Evolutionary conservation across 2,888 invertebrate genomes (phyloP), one percentile per base, ranked within the genome.

Genomic region (Cyaniris semiargus): DNA sequence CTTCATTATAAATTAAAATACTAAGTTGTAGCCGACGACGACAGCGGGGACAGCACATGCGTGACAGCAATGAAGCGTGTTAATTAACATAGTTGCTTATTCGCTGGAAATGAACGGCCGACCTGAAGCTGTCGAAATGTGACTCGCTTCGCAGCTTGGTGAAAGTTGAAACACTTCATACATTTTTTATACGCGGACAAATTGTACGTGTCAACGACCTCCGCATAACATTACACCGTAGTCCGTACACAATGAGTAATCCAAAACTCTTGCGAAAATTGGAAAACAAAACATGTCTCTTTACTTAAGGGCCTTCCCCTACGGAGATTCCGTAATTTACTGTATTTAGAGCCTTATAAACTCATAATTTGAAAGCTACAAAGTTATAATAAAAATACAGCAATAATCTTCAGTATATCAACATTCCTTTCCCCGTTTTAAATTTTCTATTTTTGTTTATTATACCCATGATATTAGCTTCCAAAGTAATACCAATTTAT

Each of bases 151-250:
- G 53, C 74, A 82, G 79, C 81, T 78, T 80, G 85, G 86, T 87
- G 86, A 86, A 88, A 88, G 86, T 87, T 85, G 80, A 83, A 85
- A 83, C 83, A 85, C 83, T 84, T 83, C 81, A 27, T 85, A 82
- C 81, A 80, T 84, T 85, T 82, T 84, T 81, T 74, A 74, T 48
- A 53, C 23, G 74, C 53, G 74, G 74, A 48, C 53, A 53, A 27
- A 74, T 27, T 74, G 21, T 74, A 53, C 23, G 48, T 53, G 74
- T 74, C 74, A 74, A 74, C 18, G 53, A 74, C 74, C 74, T 74
- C 53, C 48, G 23, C 21, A 72, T 34, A 74, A 74, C 53, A 74
- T 74, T 44, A 74, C 15, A n/a, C n/a, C n/a, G n/a, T n/a, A n/a
- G n/a, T n/a, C n/a, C n/a, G n/a, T n/a, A n/a, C n/a, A 53, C 27